These are phyloP conservation scores for Grus americana DNA, from an alignment of 2,113 vertebrate species.

Conservation along the genomic window DNA sequence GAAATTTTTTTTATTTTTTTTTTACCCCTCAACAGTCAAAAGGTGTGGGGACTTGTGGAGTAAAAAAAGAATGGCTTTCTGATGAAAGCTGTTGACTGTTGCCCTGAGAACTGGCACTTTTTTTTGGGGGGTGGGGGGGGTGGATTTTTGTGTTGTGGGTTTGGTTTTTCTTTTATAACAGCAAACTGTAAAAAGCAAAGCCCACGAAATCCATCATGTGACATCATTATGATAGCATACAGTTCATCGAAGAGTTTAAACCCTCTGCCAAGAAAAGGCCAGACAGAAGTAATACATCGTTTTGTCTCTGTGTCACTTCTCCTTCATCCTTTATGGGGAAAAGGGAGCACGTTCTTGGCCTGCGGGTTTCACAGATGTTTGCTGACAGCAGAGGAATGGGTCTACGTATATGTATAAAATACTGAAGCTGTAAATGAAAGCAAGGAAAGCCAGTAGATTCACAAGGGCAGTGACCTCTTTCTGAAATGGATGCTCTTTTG, in stretches of 20 bases:
- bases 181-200: not conserved
- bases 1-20: not conserved
- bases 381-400: not conserved
- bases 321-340: not conserved
- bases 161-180: not conserved
- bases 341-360: not conserved
- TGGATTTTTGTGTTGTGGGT: no score
- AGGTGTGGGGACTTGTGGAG: not conserved
- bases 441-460: not conserved
- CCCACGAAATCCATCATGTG: constrained; percentile 25
- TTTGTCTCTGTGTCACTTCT: not conserved
- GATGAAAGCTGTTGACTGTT: not conserved
- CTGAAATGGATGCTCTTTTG: constrained; percentile 22
- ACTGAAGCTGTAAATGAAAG: not conserved
- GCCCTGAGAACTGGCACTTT: not conserved
- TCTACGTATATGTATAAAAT: not conserved
- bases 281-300: not conserved
- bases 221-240: constrained; percentile 42
- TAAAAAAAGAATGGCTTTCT: not conserved
- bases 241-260: not conserved
- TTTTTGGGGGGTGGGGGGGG: not conserved
- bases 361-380: not conserved
- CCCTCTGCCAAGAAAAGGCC: constrained; percentile 7
- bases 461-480: not conserved
- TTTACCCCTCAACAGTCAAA: not conserved